Evolutionary conservation across 2,797 vertebrate species (phyloP).

Genomic region (Rhinogobio ventralis): DNA sequence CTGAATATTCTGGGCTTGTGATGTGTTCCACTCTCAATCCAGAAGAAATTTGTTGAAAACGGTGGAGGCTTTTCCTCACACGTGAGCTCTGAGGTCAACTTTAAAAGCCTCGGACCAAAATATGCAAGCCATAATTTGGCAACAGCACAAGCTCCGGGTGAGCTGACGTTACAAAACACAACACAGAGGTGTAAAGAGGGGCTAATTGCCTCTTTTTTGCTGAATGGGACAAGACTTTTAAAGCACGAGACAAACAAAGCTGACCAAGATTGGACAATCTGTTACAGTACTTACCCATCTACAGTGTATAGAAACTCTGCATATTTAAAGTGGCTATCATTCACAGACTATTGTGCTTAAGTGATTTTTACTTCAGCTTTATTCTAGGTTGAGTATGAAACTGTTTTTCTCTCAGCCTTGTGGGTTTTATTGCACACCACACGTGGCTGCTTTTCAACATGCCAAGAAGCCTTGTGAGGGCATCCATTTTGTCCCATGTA

Average conservation of each 20-base stretch:
- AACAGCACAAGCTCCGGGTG: conserved; percentile 38
- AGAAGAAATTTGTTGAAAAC: not conserved
- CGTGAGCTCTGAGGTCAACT: conserved; percentile 32
- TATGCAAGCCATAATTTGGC: conserved; percentile 53
- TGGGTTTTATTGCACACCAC: conserved; percentile 43
- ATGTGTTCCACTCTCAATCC: not conserved
- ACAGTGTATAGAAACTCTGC: conserved; percentile 74
- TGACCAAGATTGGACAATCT: conserved; percentile 65
- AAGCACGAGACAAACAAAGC: conserved; percentile 61
- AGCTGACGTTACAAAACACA: conserved; percentile 39
- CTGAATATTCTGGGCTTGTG: conserved; percentile 20
- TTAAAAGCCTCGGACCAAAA: conserved; percentile 32
- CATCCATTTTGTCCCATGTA: conserved; percentile 60
- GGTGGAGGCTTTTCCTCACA: not conserved
- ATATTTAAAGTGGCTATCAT: conserved; percentile 75
- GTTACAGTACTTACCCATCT: conserved; percentile 66
- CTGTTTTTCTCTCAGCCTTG: conserved; percentile 51
- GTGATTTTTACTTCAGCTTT: conserved; percentile 73
- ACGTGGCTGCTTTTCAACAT: conserved; percentile 57
- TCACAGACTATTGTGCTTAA: conserved; percentile 72
- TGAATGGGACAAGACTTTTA: conserved; percentile 55
- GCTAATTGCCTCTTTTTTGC: conserved; percentile 58
- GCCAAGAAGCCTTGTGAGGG: conserved; percentile 43
- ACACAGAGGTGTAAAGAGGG: conserved; percentile 49
- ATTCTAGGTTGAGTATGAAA: conserved; percentile 62